Base-by-base conservation (phyloP, 2,113 vertebrate genomes). In the Aegotheles bennettii region DNA sequence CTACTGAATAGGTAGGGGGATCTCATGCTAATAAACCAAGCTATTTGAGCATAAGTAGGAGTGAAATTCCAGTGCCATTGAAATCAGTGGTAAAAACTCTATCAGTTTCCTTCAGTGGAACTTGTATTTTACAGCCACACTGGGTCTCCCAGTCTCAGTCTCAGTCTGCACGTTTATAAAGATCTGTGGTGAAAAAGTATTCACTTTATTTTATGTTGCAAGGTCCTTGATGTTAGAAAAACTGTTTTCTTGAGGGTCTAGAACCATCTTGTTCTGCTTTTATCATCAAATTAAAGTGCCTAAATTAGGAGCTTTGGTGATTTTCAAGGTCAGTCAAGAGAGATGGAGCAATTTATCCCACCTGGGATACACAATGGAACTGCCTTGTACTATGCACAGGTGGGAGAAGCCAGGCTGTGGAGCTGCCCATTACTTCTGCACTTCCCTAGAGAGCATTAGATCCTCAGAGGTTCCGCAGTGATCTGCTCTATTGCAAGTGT, bases 401-500 rank as follows among this genome's bases (percentile, higher is more conserved):
- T 65, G 57, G 25, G 70, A 57, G 25, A 38, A 93, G 15, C 21
- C 14, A 19, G 21, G 18, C 35, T 68, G 38, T 18, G 61, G 57
- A 76, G 38, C 18, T 87, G 16, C 36, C 25, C 6, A 0, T 64
- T 42, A 21, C 21, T 50, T 17, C 69, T 45, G 25, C 0, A 1
- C 21, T 73, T 84, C 33, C 11, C 36, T 61, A 26, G 60, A 25
- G 38, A 35, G 7, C 45, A 31, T 0, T 2, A 74, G 17, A 18
- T 42, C 47, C 21, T 69, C n/a, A 69, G 84, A 19, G 69, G 36
- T 11, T 60, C 36, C 36, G 3, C 9, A 6, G 11, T 60, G 56
- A 12, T 29, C 3, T n/a, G 14, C n/a, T 85, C 13, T 67, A 1
- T 23, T 0, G 0, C 29, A n/a, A 43, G 14, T 24, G 6, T 12